Evolutionary conservation across 2,888 invertebrate species (phyloP), one percentile per base, ranked within the genome.

Genomic region (Drosophila fulvimacula): DNA sequence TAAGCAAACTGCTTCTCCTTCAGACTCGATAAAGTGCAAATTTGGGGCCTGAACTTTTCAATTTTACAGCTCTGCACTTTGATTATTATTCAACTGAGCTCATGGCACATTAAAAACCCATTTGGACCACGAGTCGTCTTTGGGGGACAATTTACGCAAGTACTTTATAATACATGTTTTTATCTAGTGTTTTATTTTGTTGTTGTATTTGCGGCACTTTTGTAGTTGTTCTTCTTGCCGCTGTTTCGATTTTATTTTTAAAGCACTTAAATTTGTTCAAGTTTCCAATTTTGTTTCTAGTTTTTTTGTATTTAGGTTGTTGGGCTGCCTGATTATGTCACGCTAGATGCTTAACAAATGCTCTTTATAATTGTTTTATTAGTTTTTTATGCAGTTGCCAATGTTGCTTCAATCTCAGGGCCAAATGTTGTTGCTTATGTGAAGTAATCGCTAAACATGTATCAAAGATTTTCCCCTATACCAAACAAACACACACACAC

Each of bases 321-420:
- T 64, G 58, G 39, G 59, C 62, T 48, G 69, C 65, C 44, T 64
- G 81, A 88, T 83, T 84, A 89, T 84, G 88, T 84, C 83, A 84
- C 86, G 68, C 61, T 52, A 53, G 46, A 53, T 57, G 71, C 41
- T 81, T 68, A 64, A 65, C 74, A 79, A 72, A 76, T 82, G 73
- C 72, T 78, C 69, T 65, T 55, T 17, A 48, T 55, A 66, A 55
- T 38, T 39, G n/a, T 52, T 46, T 53, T 60, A 34, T 52, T 17
- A 44, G 11, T 46, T 55, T 30, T 63, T 27, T 27, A 51, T 61
- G 61, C 74, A 61, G 46, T 59, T 64, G 59, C n/a, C 21, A 42
- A 39, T 34, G 38, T 27, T 34, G 13, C 52, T 62, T 64, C 39
- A 24, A 6, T 30, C 17, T 13, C 32, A 34, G 44, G 39, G 27